Base-by-base conservation (phyloP, 1,140 invertebrate species). In the Hypothenemus hampei region DNA sequence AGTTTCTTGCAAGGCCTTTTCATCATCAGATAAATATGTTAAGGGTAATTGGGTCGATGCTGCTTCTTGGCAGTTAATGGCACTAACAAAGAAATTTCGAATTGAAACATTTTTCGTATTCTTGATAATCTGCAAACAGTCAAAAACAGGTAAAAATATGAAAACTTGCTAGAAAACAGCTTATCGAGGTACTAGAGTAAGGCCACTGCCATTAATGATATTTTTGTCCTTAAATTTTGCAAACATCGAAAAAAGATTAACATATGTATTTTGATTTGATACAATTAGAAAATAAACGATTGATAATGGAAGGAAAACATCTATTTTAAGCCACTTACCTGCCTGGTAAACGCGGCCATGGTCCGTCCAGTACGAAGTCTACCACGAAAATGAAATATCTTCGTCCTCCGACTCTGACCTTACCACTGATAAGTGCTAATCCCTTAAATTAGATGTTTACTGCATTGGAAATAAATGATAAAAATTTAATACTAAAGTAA, bases 1-100 rank as follows among this genome's bases (percentile, higher is more conserved):
- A 65, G 84, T 85, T 67, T 88, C 85, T 74, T 81, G 86, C 85
- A 89, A 87, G 65, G 83, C 78, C 24, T 76, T 62, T 74, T 89
- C 86, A 70, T 89, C 86, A 41, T 88, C 84, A n/a, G 84, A 82
- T 46, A 88, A 75, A 43, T 78, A 68, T 13, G 83, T 84, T 41
- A 87, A 65, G 26, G 85, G 84, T n/a, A 45, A 21, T 19, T 37
- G 66, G 8, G 46, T 39, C 31, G 69, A 63, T 16, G 68, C 71
- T 4, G 62, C 20, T 64, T 68, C 57, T 35, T 56, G 54, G 6
- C 31, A 29, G 16, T 57, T 57, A 41, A 33, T 56, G 11, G 47
- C 39, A 4, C 48, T 31, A 41, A 55, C 21, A 19, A 36, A 49
- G 7, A 55, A n/a, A 39, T 29, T 45, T 19, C 51, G 43, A 3